A percentile compares a stretch with the other conserved stretches of the same genome.
Evolutionary conservation across 2,888 invertebrate species (phyloP).

Genomic region (Aspidiotus rigidus): DNA sequence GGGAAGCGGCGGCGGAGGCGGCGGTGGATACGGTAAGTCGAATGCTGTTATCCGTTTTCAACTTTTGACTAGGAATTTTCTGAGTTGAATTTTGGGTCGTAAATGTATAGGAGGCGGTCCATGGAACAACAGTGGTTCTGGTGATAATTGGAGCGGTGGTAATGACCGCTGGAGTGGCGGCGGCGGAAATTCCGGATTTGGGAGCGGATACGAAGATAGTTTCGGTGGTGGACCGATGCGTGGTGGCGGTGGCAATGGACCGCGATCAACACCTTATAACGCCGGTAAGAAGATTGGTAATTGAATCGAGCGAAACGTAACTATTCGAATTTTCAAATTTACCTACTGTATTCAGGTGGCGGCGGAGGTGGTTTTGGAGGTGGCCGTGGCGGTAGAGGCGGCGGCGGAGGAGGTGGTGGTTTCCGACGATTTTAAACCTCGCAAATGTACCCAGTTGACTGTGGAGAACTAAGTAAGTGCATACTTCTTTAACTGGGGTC

Average conservation of each 20-base stretch:
- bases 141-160: constrained; percentile 37
- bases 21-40: constrained; percentile 34
- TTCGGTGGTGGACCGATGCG: constrained; percentile 17
- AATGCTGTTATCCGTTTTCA: background rate
- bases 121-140: constrained; percentile 38
- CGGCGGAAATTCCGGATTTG: constrained; percentile 37
- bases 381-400: constrained; percentile 40
- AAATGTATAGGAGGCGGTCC: constrained; percentile 37
- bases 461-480: background rate
- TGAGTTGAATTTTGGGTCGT: constrained; percentile 18
- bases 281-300: constrained; percentile 1
- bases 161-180: constrained; percentile 36
- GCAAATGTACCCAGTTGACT: constrained; percentile 12
- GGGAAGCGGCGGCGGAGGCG: constrained; percentile 36
- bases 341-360: constrained; percentile 13
- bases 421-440: constrained; percentile 13
- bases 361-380: constrained; percentile 38
- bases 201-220: constrained; percentile 24
- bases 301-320: background rate
- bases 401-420: constrained; percentile 37
- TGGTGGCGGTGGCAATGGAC: constrained; percentile 19
- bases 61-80: background rate
- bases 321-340: background rate
- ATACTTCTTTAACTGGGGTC: no score
- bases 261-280: constrained; percentile 24